phyloP scores from a whole-genome alignment of 2,113 vertebrate species.

The Sceloporus undulatus region DNA sequence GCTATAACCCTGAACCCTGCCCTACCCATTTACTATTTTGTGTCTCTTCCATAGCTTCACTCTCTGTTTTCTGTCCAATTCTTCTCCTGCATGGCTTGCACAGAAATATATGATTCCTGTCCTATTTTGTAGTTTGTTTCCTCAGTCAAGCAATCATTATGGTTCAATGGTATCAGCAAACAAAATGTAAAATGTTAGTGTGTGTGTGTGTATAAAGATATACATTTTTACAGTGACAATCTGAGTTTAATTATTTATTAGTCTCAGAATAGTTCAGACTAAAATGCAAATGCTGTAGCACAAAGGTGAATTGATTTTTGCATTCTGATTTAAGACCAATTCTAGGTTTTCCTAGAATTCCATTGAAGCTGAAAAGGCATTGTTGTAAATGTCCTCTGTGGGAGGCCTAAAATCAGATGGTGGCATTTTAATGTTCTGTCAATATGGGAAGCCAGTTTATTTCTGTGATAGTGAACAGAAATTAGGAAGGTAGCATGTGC shows the following conservation, averaged over 20 bases:
- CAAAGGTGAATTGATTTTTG: neutral
- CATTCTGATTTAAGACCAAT: neutral
- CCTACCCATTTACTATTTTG: neutral
- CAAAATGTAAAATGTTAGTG: neutral
- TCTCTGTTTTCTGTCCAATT: neutral
- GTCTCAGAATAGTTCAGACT: neutral
- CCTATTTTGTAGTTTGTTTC: neutral
- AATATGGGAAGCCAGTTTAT: slow-evolving; percentile 17
- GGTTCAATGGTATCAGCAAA: neutral
- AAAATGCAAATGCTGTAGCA: neutral
- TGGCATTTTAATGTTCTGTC: slow-evolving; percentile 24
- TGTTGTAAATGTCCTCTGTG: slow-evolving; percentile 9
- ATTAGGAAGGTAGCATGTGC: neutral
- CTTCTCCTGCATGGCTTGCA: neutral
- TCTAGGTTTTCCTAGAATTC: neutral
- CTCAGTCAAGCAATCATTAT: neutral
- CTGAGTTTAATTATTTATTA: neutral
- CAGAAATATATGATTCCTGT: neutral
- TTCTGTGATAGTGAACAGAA: slow-evolving; percentile 20
- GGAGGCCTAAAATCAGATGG: slow-evolving; percentile 41
- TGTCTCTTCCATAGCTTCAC: neutral
- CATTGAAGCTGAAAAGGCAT: neutral
- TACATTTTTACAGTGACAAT: neutral
- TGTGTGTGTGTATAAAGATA: neutral
- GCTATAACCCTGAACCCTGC: too few relatives aligned